These are phyloP conservation scores for Exocentrus adspersus DNA, from an alignment of 2,888 invertebrate species.

Conservation along the genomic window DNA sequence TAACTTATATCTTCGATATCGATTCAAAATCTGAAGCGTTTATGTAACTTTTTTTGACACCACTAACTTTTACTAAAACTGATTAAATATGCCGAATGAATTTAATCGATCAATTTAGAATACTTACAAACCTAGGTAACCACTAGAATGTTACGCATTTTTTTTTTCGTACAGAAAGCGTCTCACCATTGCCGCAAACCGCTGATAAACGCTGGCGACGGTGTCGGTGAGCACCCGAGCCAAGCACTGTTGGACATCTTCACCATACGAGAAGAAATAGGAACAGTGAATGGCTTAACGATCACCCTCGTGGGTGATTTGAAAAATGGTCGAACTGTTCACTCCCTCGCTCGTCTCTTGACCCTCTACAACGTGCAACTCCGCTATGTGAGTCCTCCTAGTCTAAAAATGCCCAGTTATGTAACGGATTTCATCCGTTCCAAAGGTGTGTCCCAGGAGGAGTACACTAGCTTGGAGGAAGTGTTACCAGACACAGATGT, in stretches of 20 bases:
- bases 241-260: slow-evolving; percentile 98
- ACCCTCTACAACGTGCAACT: slow-evolving; percentile 94
- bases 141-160: too few relatives aligned
- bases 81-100: too few relatives aligned
- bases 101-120: too few relatives aligned
- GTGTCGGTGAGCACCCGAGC: slow-evolving; percentile 96
- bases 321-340: slow-evolving; percentile 97
- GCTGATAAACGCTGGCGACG: slow-evolving; percentile 98
- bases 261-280: slow-evolving; percentile 98
- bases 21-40: too few relatives aligned
- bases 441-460: slow-evolving; percentile 82
- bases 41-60: too few relatives aligned
- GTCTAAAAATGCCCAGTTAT: slow-evolving; percentile 90
- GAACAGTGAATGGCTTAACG: slow-evolving; percentile 96
- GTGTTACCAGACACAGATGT: slow-evolving; percentile 95
- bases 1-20: too few relatives aligned
- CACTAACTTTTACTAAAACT: too few relatives aligned
- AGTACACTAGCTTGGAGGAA: slow-evolving; percentile 79
- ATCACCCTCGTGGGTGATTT: slow-evolving; percentile 99
- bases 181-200: slow-evolving; percentile 87
- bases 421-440: slow-evolving; percentile 81
- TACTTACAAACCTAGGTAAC: too few relatives aligned
- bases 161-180: slow-evolving; percentile 76
- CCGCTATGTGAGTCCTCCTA: slow-evolving; percentile 78
- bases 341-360: slow-evolving; percentile 92